Conservation (phyloP, 2,113 vertebrate genomes). For the Boulengeromyrus knoepffleri region DNA sequence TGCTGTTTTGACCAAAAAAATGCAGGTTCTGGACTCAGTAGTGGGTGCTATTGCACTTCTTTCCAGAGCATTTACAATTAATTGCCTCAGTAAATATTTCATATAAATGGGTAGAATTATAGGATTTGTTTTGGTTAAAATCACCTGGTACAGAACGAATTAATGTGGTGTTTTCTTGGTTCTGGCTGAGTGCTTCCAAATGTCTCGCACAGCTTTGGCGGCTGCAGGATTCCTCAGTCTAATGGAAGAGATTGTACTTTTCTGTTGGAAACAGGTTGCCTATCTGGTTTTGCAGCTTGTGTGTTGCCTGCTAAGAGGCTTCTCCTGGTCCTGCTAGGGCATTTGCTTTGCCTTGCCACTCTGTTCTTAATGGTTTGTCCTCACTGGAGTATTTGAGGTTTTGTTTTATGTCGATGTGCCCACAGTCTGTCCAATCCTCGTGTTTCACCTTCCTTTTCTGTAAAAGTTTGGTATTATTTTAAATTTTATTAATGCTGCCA, state of each 20-base stretch:
- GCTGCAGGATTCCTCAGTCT: background rate
- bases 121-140: background rate
- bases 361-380: background rate
- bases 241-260: background rate
- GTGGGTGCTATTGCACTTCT: background rate
- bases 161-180: background rate
- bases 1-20: background rate
- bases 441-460: background rate
- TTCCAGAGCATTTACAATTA: background rate
- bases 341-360: background rate
- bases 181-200: background rate
- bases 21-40: background rate
- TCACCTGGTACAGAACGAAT: background rate
- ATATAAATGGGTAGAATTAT: background rate
- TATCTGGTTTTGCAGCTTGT: background rate
- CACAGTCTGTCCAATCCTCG: background rate
- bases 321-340: background rate
- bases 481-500: background rate
- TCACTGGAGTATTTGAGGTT: background rate
- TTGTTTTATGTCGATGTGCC: background rate
- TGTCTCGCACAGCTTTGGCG: background rate
- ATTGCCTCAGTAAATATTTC: background rate
- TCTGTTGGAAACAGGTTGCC: background rate
- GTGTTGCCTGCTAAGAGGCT: background rate
- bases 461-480: background rate